Conservation (phyloP, 1,140 invertebrate genomes). For the Aethina tumida region DNA sequence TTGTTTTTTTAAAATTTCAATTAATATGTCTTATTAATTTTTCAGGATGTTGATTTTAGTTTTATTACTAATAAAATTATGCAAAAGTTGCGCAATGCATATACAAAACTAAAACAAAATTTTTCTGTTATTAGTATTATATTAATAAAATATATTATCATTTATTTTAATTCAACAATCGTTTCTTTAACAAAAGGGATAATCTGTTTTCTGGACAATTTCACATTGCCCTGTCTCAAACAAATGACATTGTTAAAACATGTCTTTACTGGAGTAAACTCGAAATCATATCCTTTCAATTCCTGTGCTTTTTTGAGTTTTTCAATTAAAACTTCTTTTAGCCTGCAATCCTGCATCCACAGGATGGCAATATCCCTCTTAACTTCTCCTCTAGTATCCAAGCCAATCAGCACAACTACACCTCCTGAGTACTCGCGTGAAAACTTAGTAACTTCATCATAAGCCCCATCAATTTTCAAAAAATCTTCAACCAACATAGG, state of each 20-base stretch:
- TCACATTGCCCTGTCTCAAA: constrained; percentile 44
- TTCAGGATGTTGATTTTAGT: no score
- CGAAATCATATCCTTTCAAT: constrained; percentile 26
- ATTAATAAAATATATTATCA: no score
- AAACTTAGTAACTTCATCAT: constrained; percentile 39
- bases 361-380: constrained; percentile 44
- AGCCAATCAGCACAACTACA: constrained; percentile 42
- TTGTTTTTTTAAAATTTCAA: no score
- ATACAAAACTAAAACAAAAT: no score
- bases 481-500: constrained; percentile 44
- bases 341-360: constrained; percentile 23
- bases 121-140: no score
- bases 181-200: constrained; percentile 44
- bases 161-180: constrained; percentile 5
- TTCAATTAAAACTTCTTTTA: constrained; percentile 17
- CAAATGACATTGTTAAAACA: constrained; percentile 30
- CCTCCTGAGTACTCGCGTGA: constrained; percentile 31
- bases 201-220: constrained; percentile 50
- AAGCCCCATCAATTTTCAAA: constrained; percentile 35
- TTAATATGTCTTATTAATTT: no score
- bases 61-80: no score
- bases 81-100: no score
- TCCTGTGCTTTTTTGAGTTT: constrained; percentile 23
- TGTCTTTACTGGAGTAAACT: constrained; percentile 26
- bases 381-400: constrained; percentile 35